phyloP scores from a whole-genome alignment of 2,888 invertebrate genomes.

The Drosophila peninsularis region DNA sequence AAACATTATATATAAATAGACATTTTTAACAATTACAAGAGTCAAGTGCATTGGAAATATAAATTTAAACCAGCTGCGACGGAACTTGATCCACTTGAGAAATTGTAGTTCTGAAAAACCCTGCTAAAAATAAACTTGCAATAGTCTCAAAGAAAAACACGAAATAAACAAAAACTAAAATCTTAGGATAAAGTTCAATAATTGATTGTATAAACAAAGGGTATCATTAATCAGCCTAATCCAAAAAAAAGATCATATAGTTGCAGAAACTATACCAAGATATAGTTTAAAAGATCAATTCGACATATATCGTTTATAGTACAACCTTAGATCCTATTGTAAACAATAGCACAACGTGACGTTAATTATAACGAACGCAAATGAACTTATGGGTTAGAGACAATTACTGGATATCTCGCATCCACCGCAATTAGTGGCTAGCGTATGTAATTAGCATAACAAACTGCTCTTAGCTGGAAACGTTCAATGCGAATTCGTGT shows the following conservation, averaged over 20 bases:
- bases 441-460: neutral
- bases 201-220: neutral
- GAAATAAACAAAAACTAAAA: neutral
- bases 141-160: neutral
- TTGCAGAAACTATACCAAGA: neutral
- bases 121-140: neutral
- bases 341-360: neutral
- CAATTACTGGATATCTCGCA: neutral
- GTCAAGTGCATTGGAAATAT: neutral
- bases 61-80: neutral
- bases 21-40: neutral
- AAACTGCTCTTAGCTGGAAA: constrained; percentile 1
- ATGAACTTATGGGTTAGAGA: neutral
- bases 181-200: neutral
- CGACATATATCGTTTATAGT: neutral
- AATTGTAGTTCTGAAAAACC: neutral
- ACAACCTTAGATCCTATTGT: neutral
- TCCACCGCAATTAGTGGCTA: constrained; percentile 14
- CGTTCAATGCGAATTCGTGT: neutral
- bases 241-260: neutral
- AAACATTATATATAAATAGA: neutral
- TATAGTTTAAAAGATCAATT: no score
- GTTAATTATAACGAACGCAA: neutral
- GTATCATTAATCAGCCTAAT: no score
- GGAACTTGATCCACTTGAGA: neutral